phyloP scores from a whole-genome alignment of 2,113 vertebrate species.

The Gallinago undulata region DNA sequence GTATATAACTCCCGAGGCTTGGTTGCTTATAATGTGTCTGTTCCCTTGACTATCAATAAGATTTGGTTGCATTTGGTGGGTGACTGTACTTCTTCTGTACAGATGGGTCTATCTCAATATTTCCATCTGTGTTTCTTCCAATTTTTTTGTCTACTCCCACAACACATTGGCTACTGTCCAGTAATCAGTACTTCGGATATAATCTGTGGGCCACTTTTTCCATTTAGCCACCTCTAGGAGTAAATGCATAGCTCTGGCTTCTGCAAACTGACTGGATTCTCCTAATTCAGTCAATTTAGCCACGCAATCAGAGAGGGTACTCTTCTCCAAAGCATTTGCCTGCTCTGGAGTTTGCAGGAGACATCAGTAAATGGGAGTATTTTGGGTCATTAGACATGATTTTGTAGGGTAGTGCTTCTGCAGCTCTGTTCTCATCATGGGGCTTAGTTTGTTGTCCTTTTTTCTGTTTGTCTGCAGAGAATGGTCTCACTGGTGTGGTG shows the following conservation, averaged over 20 bases:
- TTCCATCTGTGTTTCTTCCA: background rate
- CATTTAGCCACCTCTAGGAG: background rate
- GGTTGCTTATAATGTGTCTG: background rate
- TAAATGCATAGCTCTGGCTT: background rate
- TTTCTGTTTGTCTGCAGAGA: background rate
- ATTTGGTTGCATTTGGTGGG: background rate
- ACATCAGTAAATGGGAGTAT: background rate
- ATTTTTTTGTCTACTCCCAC: background rate
- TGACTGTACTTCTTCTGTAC: background rate
- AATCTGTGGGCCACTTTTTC: background rate
- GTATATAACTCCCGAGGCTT: background rate
- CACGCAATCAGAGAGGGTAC: background rate
- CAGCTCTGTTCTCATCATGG: background rate
- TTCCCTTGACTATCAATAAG: background rate
- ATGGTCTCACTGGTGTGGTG: background rate
- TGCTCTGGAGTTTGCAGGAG: background rate
- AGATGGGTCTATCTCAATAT: fast-evolving
- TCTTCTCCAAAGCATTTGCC: background rate
- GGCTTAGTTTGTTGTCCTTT: background rate
- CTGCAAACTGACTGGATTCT: background rate
- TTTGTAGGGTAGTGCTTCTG: background rate
- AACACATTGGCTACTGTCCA: background rate
- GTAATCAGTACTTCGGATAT: background rate
- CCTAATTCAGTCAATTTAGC: background rate
- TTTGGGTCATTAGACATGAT: background rate